A percentile compares a stretch with the other conserved stretches of the same genome.
Evolutionary conservation across 2,797 vertebrate genomes (phyloP).

Genomic region (Enteromius fasciolatus): DNA sequence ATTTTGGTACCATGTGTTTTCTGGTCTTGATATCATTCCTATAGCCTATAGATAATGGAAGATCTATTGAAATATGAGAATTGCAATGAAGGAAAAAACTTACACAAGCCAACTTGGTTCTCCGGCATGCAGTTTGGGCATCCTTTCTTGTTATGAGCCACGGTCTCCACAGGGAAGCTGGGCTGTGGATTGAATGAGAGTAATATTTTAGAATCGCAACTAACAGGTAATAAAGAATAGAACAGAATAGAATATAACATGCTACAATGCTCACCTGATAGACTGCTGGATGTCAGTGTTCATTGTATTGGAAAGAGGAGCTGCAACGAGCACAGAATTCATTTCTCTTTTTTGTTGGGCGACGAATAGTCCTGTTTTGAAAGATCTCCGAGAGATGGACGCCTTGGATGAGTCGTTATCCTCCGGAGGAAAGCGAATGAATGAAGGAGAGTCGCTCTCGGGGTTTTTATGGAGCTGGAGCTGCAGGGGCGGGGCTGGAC

Average conservation of each 20-base stretch:
- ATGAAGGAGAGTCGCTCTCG: constrained; percentile 33
- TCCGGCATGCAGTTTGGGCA: constrained; percentile 4
- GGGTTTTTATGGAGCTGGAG: constrained; percentile 60
- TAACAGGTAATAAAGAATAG: not conserved
- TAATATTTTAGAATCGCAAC: constrained; percentile 23
- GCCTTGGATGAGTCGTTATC: constrained; percentile 51
- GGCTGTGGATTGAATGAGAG: constrained; percentile 55
- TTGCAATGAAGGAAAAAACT: constrained; percentile 61
- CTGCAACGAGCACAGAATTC: constrained; percentile 65
- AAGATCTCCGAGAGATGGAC: not conserved
- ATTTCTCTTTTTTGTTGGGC: constrained; percentile 48
- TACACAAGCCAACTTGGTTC: constrained; percentile 66
- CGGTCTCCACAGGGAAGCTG: constrained; percentile 79
- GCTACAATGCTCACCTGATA: constrained; percentile 62
- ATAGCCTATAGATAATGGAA: not conserved
- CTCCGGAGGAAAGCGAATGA: constrained; percentile 61
- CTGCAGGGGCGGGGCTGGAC: constrained; percentile 30
- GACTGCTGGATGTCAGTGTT: constrained; percentile 48
- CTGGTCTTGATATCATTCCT: constrained; percentile 2
- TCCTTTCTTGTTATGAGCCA: constrained; percentile 76
- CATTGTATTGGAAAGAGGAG: constrained; percentile 47
- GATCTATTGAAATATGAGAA: not conserved
- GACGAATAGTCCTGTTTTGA: constrained; percentile 22
- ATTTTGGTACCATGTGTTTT: not conserved
- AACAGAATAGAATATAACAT: constrained; percentile 1